Conservation (phyloP, 2,888 invertebrate genomes). For the Leptinotarsa haldemani region DNA sequence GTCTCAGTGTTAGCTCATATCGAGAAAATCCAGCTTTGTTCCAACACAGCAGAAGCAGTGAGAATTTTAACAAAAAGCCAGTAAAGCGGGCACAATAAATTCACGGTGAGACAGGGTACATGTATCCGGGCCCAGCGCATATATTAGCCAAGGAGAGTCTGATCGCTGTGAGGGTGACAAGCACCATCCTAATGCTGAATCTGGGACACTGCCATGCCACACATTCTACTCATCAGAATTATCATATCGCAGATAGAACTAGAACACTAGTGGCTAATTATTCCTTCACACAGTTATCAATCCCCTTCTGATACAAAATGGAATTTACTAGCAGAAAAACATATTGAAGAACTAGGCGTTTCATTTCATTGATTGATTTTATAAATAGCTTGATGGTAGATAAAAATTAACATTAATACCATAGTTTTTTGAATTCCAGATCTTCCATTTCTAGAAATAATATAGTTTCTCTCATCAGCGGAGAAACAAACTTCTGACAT, state of each 20-base stretch:
- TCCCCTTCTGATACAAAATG: not conserved
- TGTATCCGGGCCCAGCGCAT: slow-evolving; percentile 58
- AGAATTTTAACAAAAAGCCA: slow-evolving; percentile 60
- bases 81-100: slow-evolving; percentile 58
- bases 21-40: slow-evolving; percentile 54
- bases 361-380: too few species aligned
- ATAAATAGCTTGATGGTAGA: too few species aligned
- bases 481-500: too few species aligned
- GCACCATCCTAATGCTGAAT: slow-evolving; percentile 34
- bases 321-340: not conserved
- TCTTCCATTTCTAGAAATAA: too few species aligned
- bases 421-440: too few species aligned
- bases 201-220: slow-evolving; percentile 34
- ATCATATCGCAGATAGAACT: slow-evolving; percentile 39
- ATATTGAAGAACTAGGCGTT: too few species aligned
- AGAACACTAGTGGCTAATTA: not conserved
- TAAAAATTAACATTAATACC: too few species aligned
- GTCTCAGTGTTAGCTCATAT: slow-evolving; percentile 44
- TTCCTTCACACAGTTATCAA: slow-evolving; percentile 6
- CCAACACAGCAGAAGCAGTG: slow-evolving; percentile 55
- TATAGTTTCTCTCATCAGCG: too few species aligned
- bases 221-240: slow-evolving; percentile 33
- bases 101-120: slow-evolving; percentile 58
- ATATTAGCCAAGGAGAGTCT: slow-evolving; percentile 54
- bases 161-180: slow-evolving; percentile 45